These are phyloP conservation scores for Etheostoma nigrum DNA, from an alignment of 2,797 vertebrate genomes.

Conservation along the genomic window DNA sequence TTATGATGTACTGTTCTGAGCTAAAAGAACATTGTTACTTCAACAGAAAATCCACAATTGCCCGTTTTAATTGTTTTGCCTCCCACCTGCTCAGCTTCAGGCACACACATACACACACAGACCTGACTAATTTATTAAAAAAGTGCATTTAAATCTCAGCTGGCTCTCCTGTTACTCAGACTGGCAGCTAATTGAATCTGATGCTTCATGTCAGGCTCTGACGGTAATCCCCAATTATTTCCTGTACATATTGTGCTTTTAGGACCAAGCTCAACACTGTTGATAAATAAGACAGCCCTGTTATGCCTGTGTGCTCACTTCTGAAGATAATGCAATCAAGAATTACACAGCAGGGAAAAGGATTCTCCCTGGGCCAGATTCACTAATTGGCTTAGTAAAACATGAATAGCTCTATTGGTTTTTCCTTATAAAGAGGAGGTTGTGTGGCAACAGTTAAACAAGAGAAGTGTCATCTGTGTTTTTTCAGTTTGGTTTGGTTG, in stretches of 20 bases:
- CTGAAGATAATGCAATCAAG: slow-evolving; percentile 62
- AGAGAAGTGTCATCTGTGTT: slow-evolving; percentile 49
- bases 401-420: slow-evolving; percentile 63
- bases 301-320: slow-evolving; percentile 40
- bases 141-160: slow-evolving; percentile 34
- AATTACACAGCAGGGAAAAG: slow-evolving; percentile 58
- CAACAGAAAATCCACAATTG: slow-evolving; percentile 35
- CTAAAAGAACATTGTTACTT: slow-evolving; percentile 38
- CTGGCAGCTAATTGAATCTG: slow-evolving; percentile 34
- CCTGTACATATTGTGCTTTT: slow-evolving; percentile 47
- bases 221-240: slow-evolving; percentile 50
- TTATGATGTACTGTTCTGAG: slow-evolving; percentile 46
- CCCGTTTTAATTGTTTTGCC: slow-evolving; percentile 45
- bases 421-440: slow-evolving; percentile 53
- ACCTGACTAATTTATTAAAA: slow-evolving; percentile 40
- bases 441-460: slow-evolving; percentile 51
- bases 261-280: slow-evolving; percentile 19
- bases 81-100: slow-evolving; percentile 40
- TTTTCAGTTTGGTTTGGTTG: slow-evolving; percentile 49
- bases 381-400: slow-evolving; percentile 63
- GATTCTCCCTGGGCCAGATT: slow-evolving; percentile 30
- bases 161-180: slow-evolving; percentile 16
- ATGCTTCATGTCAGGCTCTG: slow-evolving; percentile 32
- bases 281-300: slow-evolving; percentile 41
- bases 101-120: background rate